Conservation (phyloP, 2,113 vertebrate species). For the Lamprologus sp. region DNA sequence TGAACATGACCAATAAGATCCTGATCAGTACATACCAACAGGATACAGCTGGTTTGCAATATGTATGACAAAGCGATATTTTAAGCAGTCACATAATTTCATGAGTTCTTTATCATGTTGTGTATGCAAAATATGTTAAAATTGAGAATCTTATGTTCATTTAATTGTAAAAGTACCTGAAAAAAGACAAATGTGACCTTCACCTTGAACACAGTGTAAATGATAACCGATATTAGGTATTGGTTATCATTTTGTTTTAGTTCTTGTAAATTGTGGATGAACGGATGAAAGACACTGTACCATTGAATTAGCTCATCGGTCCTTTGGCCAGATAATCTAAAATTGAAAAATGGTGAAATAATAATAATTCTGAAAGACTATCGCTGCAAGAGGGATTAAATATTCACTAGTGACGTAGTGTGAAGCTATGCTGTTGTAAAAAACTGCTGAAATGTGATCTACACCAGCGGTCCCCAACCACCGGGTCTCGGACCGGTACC, state of each 20-base stretch:
- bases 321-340: accelerated
- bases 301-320: not conserved
- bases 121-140: not conserved
- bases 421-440: not conserved
- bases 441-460: not conserved
- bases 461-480: too few relatives aligned
- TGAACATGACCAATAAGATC: not conserved
- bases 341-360: not conserved
- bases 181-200: not conserved
- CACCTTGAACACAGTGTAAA: not conserved
- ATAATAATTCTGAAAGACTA: not conserved
- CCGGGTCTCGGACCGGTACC: too few relatives aligned
- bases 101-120: not conserved
- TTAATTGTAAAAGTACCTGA: not conserved
- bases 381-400: not conserved
- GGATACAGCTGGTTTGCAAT: not conserved
- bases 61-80: not conserved
- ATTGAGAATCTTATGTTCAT: not conserved
- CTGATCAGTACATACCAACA: not conserved
- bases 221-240: not conserved
- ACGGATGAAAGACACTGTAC: not conserved
- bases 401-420: not conserved
- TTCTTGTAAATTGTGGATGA: not conserved
- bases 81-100: not conserved
- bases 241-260: not conserved